These are phyloP conservation scores for Axis porcinus DNA, from an alignment of 2,113 vertebrate genomes.

Conservation along the genomic window DNA sequence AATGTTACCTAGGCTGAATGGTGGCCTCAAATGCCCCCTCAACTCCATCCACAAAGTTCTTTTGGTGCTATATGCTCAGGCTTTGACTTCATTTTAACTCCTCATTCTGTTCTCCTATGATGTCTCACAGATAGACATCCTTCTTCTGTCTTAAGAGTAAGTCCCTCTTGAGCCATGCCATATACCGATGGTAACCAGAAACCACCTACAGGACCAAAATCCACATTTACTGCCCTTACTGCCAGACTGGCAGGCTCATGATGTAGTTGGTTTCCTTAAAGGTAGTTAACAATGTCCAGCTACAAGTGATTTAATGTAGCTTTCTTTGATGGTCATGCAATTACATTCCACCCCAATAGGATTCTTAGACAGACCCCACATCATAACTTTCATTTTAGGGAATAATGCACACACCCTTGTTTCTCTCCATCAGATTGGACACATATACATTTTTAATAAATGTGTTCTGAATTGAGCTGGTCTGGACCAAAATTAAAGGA, in stretches of 20 bases:
- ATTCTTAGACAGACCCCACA: neutral
- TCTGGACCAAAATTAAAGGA: slow-evolving; percentile 12
- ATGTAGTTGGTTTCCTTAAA: neutral
- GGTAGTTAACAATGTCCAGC: neutral
- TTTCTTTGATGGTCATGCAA: neutral
- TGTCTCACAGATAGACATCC: neutral
- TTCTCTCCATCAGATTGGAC: neutral
- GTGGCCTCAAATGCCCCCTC: neutral
- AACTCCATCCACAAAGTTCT: neutral
- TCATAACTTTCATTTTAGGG: neutral
- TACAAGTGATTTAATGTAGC: neutral
- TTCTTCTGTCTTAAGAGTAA: neutral
- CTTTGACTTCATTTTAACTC: neutral
- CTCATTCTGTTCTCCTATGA: neutral
- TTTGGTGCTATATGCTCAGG: neutral
- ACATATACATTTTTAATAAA: neutral
- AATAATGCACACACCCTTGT: neutral
- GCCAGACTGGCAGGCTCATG: neutral
- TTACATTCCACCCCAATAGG: neutral
- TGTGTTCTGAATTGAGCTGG: neutral
- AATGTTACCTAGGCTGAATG: neutral
- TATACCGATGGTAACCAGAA: neutral
- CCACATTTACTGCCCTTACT: neutral
- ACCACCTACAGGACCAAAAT: neutral
- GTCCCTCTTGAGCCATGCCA: neutral